Percentiles rank a stretch among this genome's conserved stretches.
Evolutionary conservation across 2,888 invertebrate species (phyloP).

Genomic region (Lamproptera curius): DNA sequence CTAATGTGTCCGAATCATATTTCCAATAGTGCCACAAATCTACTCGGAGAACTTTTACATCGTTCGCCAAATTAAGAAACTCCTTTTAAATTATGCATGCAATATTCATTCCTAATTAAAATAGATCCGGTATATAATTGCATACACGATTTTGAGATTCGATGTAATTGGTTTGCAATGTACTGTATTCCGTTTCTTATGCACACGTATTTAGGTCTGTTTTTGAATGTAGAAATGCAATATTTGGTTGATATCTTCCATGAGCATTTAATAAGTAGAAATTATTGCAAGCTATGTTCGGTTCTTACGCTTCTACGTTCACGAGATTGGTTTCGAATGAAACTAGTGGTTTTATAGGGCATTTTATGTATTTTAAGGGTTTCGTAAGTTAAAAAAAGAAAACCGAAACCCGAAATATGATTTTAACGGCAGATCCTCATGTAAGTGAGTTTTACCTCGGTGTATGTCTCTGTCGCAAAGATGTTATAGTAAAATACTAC

Average conservation of each 20-base stretch:
- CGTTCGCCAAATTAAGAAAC: conserved; percentile 20
- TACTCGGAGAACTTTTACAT: neutral
- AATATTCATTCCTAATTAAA: conserved; percentile 22
- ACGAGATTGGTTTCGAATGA: neutral
- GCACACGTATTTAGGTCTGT: neutral
- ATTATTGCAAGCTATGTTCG: conserved; percentile 12
- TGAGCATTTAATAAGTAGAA: conserved; percentile 15
- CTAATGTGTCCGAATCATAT: neutral
- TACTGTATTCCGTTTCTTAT: conserved; percentile 5
- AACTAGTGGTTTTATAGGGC: too few relatives aligned
- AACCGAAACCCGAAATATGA: too few relatives aligned
- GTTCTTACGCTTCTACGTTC: conserved; percentile 14
- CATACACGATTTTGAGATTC: conserved; percentile 20
- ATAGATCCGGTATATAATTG: conserved; percentile 22
- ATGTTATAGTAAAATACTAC: too few relatives aligned
- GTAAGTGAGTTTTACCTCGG: too few relatives aligned
- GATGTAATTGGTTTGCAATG: conserved; percentile 15
- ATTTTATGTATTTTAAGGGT: too few relatives aligned
- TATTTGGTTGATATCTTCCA: conserved; percentile 7
- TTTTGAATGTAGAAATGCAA: neutral
- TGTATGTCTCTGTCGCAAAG: too few relatives aligned
- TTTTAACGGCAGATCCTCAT: too few relatives aligned
- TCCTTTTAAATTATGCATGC: conserved; percentile 10
- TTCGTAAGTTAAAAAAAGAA: too few relatives aligned
- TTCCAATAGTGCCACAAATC: neutral